phyloP scores from a whole-genome alignment of 2,888 invertebrate species.

The Drosophila stalkeri region DNA sequence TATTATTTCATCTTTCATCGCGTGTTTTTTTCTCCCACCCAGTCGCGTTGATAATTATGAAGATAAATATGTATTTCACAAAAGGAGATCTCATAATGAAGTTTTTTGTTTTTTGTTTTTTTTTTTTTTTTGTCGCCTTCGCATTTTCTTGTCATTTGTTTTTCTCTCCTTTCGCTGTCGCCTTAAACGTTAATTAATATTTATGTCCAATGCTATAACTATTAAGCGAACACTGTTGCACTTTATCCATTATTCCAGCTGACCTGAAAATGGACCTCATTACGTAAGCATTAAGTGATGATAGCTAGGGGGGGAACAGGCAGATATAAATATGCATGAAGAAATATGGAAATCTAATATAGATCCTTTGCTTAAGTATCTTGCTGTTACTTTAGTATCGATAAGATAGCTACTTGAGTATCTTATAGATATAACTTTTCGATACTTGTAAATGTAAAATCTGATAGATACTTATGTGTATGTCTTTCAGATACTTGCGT shows the following conservation, averaged over 20 bases:
- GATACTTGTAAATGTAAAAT: neutral
- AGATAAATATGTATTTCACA: slow-evolving; percentile 49
- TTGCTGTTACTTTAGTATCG: neutral
- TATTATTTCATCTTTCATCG: slow-evolving; percentile 25
- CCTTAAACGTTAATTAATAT: slow-evolving; percentile 53
- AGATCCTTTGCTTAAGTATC: neutral
- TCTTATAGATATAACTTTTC: neutral
- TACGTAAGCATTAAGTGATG: neutral
- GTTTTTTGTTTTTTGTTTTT: slow-evolving; percentile 4
- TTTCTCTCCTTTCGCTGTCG: slow-evolving; percentile 18
- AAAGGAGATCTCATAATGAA: slow-evolving; percentile 45
- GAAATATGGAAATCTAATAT: too few relatives aligned
- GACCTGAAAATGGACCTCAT: slow-evolving; percentile 4
- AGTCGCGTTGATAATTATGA: slow-evolving; percentile 24
- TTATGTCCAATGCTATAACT: slow-evolving; percentile 37
- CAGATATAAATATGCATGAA: neutral
- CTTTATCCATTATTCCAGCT: slow-evolving; percentile 4
- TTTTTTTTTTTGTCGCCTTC: slow-evolving; percentile 3
- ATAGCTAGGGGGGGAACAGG: neutral
- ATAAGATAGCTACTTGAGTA: neutral
- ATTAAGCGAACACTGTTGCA: slow-evolving; percentile 24
- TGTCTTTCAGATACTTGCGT: neutral
- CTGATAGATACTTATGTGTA: neutral
- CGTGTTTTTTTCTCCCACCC: neutral
- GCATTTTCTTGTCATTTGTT: slow-evolving; percentile 12